Evolutionary conservation across 2,888 invertebrate species (phyloP).

Genomic region (Megaustenia siamemsis): DNA sequence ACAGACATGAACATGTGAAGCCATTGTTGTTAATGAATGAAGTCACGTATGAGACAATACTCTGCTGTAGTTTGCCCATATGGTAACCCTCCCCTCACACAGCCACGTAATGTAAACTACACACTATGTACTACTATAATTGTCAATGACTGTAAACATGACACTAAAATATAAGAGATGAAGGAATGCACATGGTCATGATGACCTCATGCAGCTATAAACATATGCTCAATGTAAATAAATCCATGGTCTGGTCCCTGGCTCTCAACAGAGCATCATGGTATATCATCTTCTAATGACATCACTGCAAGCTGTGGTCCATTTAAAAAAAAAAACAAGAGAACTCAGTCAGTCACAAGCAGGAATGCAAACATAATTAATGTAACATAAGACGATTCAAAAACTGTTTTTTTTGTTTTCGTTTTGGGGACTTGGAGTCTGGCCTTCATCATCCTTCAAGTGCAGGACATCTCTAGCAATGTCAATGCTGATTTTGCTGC

Average conservation of each 20-base stretch:
- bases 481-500: constrained; percentile 65
- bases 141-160: too few relatives aligned
- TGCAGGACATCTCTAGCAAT: constrained; percentile 67
- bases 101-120: too few relatives aligned
- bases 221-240: neutral
- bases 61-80: too few relatives aligned
- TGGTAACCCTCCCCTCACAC: too few relatives aligned
- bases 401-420: neutral
- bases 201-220: too few relatives aligned
- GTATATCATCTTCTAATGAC: neutral
- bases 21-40: too few relatives aligned
- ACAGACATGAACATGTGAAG: too few relatives aligned
- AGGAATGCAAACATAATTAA: neutral
- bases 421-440: neutral
- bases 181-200: too few relatives aligned
- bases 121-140: too few relatives aligned
- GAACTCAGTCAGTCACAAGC: neutral
- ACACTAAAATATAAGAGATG: too few relatives aligned
- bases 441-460: constrained; percentile 58
- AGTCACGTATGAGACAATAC: too few relatives aligned
- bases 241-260: neutral
- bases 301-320: neutral
- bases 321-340: neutral
- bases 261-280: neutral
- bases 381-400: neutral